Base-by-base conservation (phyloP, 2,888 invertebrate genomes). In the Luperina nickerlii region DNA sequence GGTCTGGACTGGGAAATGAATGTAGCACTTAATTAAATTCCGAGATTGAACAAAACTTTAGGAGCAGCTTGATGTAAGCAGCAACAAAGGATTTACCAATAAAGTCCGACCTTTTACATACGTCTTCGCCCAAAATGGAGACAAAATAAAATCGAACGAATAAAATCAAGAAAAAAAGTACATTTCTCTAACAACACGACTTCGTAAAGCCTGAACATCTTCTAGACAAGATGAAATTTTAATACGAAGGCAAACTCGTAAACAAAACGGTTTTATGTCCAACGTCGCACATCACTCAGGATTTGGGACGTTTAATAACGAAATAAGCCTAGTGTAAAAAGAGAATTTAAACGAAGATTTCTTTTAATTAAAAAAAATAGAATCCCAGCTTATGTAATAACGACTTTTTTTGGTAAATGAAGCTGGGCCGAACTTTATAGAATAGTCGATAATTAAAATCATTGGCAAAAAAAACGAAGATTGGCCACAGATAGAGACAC, bases 181-280 rank as follows among this genome's bases (percentile, higher is more conserved):
- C 45, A 73, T 69, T 70, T 60, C 45, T 73, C 9, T 57, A n/a
- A 57, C 42, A 65, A 70, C n/a, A 57, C 54, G 54, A 74, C 15
- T 63, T 78, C 6, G 11, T 9, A 57, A 79, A 69, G 15, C 27
- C 74, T 77, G 27, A 70, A 73, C n/a, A 79, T 79, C 74, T 73
- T 74, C 65, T 74, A 83, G 85, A 68, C 79, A 62, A 74, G 60
- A 87, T 87, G 75, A 79, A 84, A 87, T 80, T 86, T 80, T 86
- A 84, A 85, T 74, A 82, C 65, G 77, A 81, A 71, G 67, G 65
- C 57, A 68, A 68, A 70, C 69, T 85, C 87, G 78, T 82, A 87
- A 87, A 87, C 76, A 78, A 79, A 82, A 82, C 67, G 66, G 71
- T 85, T 87, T 84, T 85, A 87, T 54, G 70, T 76, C 69, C 74